Percentiles rank a stretch among this genome's conserved stretches.
phyloP scores from a whole-genome alignment of 2,888 invertebrate genomes.

The Myathropa florea region DNA sequence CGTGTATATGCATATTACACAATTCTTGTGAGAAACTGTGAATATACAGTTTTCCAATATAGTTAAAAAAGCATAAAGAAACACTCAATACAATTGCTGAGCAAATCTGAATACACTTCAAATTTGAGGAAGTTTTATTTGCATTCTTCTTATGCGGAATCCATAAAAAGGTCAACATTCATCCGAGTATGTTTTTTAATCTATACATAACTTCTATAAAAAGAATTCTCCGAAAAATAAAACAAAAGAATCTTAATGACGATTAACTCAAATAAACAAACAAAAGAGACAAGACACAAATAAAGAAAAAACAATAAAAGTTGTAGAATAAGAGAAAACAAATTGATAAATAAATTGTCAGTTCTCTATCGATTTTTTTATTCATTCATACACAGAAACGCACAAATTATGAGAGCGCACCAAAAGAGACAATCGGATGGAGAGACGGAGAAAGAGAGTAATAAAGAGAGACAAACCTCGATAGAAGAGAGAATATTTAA shows the following conservation, averaged over 20 bases:
- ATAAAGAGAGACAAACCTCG: neutral
- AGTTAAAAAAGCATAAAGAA: neutral
- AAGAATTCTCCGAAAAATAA: constrained; percentile 26
- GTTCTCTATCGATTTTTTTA: constrained; percentile 21
- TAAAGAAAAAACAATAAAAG: constrained; percentile 21
- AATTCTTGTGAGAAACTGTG: neutral
- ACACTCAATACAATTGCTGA: neutral
- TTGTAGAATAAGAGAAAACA: constrained; percentile 10
- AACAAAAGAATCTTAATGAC: constrained; percentile 4
- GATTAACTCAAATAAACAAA: constrained; percentile 29
- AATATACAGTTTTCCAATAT: neutral
- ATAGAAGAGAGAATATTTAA: neutral
- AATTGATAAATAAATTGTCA: constrained; percentile 20
- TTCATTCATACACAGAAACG: constrained; percentile 41
- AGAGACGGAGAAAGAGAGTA: neutral
- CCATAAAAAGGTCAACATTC: constrained; percentile 25
- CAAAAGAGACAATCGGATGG: neutral
- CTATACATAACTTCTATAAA: constrained; percentile 29
- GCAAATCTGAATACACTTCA: neutral
- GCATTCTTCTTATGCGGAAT: neutral
- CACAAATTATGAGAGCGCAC: neutral
- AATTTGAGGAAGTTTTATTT: neutral
- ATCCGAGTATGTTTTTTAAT: neutral
- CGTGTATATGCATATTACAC: neutral
- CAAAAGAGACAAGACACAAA: constrained; percentile 7